Evolutionary conservation across 2,888 invertebrate species (phyloP), one percentile per base, ranked within the genome.

Genomic region (Nezara viridula): DNA sequence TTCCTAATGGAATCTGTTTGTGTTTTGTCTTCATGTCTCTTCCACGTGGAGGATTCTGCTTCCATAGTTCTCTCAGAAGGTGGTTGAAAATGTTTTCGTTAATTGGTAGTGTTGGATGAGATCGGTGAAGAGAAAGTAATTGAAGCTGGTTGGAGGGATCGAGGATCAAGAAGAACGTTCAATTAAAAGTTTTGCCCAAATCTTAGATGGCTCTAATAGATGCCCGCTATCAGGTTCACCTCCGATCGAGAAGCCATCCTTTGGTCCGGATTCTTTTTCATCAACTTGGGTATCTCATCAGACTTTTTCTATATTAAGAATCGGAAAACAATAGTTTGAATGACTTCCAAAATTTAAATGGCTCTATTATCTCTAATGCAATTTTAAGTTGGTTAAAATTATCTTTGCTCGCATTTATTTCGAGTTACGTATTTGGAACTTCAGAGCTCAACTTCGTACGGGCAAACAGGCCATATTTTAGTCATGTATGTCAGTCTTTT

Each of bases 111-210:
- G 37, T 73, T 73, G 37, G 60, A 37, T 2, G 66, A 73, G 37
- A 37, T 7, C 19, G 19, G 19, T 37, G 66, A 37, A 37, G 19
- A 73, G 66, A 19, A 73, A 73, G 66, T 73, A 73, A 73, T 73
- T 37, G 37, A 73, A 37, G 14, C 66, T 27, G 66, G 66, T 73
- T 37, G 32, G 32, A 27, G 66, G 66, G 66, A 37, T 32, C 32
- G 21, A 73, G 66, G 66, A 37, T 19, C 66, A 32, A 37, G n/a
- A n/a, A 73, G 66, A 73, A 73, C 32, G 66, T 73, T 37, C 66
- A 73, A 73, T 73, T 73, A 73, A 73, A 73, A 73, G 32, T 73
- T 73, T 66, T 37, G 16, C 6, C 66, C 66, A 73, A 73, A 73
- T 73, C 66, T 73, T 73, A 73, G 37, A 73, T 73, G 32, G 24